Evolutionary conservation across 1,140 invertebrate genomes (phyloP), one percentile per base, ranked within the genome.

Genomic region (Pachyrhynchus sulphureomaculatus): DNA sequence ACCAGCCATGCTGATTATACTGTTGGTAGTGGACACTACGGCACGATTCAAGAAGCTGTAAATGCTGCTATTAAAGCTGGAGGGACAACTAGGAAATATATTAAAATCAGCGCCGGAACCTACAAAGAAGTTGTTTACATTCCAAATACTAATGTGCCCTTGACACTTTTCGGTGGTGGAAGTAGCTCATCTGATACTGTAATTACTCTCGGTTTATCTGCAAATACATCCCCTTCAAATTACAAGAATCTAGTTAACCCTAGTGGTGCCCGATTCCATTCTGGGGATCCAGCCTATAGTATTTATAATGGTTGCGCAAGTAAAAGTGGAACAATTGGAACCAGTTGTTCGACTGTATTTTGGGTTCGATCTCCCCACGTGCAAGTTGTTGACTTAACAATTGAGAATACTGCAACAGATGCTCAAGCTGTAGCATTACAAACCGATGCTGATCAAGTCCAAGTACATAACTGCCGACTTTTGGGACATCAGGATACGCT

Each of bases 11-110:
- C 12, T 20, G 45, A 59, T 37, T 59, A 59, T 33, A 12, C 23
- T 21, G 45, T 59, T 18, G 56, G 56, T 17, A 41, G 36, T 51
- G 37, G 24, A 9, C 15, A 23, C 1, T 59, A 59, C 37, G 51
- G 12, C 42, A 41, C 47, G 13, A 59, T 59, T 29, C 47, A 59
- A 42, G 36, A n/a, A n/a, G 56, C 56, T 24, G 56, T 59, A 2
- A 59, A 59, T 51, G 56, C 45, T 41, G 56, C 56, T 23, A 59
- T 56, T 9, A 56, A 56, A 33, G 41, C 23, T 8, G 55, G 55
- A 21, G 55, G 55, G 4, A 48, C 29, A 12, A 48, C 42, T 2
- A 58, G 55, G 21, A 58, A 58, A 20, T 58, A 58, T 13, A 58
- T 58, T 15, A 26, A 47, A 36, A 48, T 58, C 20, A 26, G 15